Percentiles rank a stretch among this genome's conserved stretches.
Conservation (phyloP, 1,140 invertebrate species). For the Brachionus koreanus region DNA sequence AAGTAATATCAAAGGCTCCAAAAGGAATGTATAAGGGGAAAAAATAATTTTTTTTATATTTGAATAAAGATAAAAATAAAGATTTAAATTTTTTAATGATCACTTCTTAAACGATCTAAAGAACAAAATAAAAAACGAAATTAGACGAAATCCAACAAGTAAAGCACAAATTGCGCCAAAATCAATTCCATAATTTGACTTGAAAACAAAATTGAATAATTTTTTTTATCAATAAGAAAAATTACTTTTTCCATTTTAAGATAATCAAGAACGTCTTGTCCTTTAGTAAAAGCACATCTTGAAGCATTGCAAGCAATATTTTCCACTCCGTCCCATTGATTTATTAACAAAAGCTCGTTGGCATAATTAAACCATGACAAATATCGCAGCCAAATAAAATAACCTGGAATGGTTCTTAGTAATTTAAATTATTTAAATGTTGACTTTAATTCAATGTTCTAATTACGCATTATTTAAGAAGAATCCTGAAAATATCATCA, state of each 20-base stretch:
- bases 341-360: constrained; percentile 25
- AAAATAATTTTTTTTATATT: no score
- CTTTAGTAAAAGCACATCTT: background rate
- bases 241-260: constrained; percentile 42
- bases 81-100: no score
- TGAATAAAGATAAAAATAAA: no score
- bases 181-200: constrained; percentile 33
- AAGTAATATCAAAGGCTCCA: no score
- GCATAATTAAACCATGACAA: constrained; percentile 43
- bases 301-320: background rate
- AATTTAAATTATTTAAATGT: background rate
- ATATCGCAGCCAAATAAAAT: constrained; percentile 44
- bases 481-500: constrained; percentile 43
- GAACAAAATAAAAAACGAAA: constrained; percentile 32
- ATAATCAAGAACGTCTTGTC: background rate
- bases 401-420: constrained; percentile 20
- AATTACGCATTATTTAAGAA: constrained; percentile 42
- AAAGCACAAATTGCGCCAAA: background rate
- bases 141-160: constrained; percentile 36
- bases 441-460: background rate
- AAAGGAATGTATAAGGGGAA: no score
- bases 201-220: background rate
- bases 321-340: constrained; percentile 41
- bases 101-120: constrained; percentile 38
- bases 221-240: background rate